Conservation (phyloP, 2,113 vertebrate genomes). For the Platanista minor region DNA sequence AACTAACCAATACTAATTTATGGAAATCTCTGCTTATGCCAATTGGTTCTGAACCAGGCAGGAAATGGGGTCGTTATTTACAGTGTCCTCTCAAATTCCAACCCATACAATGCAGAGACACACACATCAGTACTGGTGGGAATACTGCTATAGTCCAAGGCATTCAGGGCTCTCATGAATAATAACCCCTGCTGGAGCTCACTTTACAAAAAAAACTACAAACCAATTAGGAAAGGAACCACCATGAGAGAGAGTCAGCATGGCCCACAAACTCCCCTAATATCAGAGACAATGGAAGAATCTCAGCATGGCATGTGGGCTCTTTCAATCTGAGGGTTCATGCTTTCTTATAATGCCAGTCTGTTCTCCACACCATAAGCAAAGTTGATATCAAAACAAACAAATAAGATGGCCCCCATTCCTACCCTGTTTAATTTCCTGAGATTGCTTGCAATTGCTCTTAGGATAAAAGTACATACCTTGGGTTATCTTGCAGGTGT, state of each 20-base stretch:
- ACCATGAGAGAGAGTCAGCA: background rate
- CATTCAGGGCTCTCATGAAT: background rate
- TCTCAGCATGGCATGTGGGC: background rate
- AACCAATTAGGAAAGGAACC: background rate
- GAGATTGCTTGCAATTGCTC: background rate
- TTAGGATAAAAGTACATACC: background rate
- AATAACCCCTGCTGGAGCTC: background rate
- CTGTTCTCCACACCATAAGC: background rate
- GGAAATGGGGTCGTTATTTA: background rate
- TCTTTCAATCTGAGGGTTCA: background rate
- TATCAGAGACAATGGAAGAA: background rate
- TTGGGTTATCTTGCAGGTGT: background rate
- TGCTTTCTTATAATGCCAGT: background rate
- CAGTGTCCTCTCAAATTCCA: background rate
- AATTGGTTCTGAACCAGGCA: background rate
- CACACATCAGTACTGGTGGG: background rate
- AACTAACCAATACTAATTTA: background rate
- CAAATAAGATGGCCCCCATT: background rate
- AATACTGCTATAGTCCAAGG: background rate
- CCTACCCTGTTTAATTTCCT: background rate
- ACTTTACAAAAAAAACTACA: background rate
- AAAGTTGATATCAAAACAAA: background rate
- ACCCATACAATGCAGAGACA: background rate
- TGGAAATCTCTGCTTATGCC: background rate
- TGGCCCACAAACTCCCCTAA: background rate